Evolutionary conservation across 2,888 invertebrate genomes (phyloP), one percentile per base, ranked within the genome.

Genomic region (Oscheius onirici): DNA sequence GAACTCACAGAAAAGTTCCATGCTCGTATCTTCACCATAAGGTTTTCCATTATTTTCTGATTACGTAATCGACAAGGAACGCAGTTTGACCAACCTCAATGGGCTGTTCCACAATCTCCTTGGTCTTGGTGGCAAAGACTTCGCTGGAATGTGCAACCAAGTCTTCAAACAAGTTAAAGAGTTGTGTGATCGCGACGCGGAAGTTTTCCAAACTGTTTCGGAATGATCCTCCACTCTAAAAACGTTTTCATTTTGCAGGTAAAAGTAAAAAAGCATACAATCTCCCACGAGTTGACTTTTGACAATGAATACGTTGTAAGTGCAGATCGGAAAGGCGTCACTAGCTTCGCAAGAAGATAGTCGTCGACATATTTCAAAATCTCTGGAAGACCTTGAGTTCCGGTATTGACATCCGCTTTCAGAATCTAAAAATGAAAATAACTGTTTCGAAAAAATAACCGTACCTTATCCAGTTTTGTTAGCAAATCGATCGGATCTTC

Each of bases 41-140:
- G 63, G 34, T 75, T 75, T 17, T 73, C 75, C 43, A 75, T 41
- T 15, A 28, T 54, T 34, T 70, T 49, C 75, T 75, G 44, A 63
- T 69, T 13, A 20, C 10, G 13, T 13, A 43, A 24, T 26, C 15
- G 17, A 41, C 15, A 54, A 20, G 3, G 17, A 40, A 6, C 15
- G 3, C 34, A 13, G 2, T 26, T 34, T 17, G 11, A 34, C 40
- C 28, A 24, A 71, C 71, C 17, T 71, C 66, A 40, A 66, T 57
- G 0, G 71, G 46, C 46, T 65, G 46, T n/a, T 66, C 40, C 0
- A 55, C 66, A n/a, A 71, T 55, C 10, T 66, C 24, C 17, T 54
- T 57, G 10, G 58, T 20, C 13, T 68, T 26, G 15, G n/a, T 24
- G 51, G 34, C 61, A 22, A 66, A 71, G 26, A 65, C 20, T 1